Base-by-base conservation (phyloP, 2,113 vertebrate species). In the Eublepharis macularius region DNA sequence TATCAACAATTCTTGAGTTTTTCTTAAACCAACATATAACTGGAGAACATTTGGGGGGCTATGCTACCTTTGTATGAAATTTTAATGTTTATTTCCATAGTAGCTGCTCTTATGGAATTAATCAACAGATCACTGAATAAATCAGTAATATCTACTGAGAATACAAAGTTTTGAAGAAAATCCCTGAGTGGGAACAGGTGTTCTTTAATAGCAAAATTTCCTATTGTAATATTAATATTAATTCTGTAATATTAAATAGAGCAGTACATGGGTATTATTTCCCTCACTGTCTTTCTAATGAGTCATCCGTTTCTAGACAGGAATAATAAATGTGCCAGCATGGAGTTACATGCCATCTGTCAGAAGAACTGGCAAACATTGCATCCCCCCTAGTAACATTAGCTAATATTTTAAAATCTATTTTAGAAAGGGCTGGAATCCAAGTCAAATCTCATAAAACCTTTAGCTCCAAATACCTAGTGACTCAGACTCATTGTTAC, bases 301-400 rank as follows among this genome's bases (percentile, higher is more conserved):
- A 73, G 32, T 69, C 60, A 73, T 79, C 81, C 80, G n/a, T 86
- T 92, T 14, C 10, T 51, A 83, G 87, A 57, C 43, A 34, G 36
- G 60, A 85, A 74, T 80, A 90, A 57, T 2, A 57, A 29, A n/a
- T 85, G 43, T 75, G 26, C 72, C 13, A 72, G 80, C 69, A 86
- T 49, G 41, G 65, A 86, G 54, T n/a, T 72, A 32, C 79, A 90
- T 12, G 54, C 45, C 24, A 1, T 83, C 19, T 72, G 77, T 82
- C 4, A 78, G 9, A 13, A 54, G 45, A 81, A 39, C 54, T 81
- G 63, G 65, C 69, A 76, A 86, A 86, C 41, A 13, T 66, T 47
- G 1, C 32, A 11, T 79, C 82, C 81, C 70, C 49, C n/a, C 4
- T 60, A 51, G 47, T 41, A 39, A 4, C 16, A 65, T 32, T 32